Conservation (phyloP, 2,797 vertebrate genomes). For the Enteromius thamalakanensis region DNA sequence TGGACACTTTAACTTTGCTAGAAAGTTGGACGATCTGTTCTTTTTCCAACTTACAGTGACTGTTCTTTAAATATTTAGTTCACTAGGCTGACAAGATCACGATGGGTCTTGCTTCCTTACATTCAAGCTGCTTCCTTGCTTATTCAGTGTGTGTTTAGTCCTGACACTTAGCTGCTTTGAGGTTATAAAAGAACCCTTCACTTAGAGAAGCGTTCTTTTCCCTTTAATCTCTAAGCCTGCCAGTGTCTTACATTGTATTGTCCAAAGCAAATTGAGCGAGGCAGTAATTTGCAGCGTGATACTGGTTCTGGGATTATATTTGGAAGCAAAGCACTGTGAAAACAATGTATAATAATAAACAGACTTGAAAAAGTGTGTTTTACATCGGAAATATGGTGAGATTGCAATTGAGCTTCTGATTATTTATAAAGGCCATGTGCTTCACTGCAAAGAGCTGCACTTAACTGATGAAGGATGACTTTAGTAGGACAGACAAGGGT, state of each 20-base stretch:
- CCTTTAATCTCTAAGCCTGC: neutral
- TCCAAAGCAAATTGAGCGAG: constrained; percentile 21
- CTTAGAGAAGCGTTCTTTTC: neutral
- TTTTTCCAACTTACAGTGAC: constrained; percentile 2
- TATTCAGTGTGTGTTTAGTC: constrained; percentile 17
- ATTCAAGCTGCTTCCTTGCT: constrained; percentile 22
- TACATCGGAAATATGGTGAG: constrained; percentile 33
- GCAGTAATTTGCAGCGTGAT: constrained; percentile 18
- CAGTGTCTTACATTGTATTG: constrained; percentile 3
- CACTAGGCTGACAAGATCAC: neutral
- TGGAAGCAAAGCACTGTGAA: constrained; percentile 22
- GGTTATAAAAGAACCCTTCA: constrained; percentile 6
- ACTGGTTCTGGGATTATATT: constrained; percentile 16
- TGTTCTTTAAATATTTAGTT: constrained; percentile 25
- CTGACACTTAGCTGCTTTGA: constrained; percentile 13
- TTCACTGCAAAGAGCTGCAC: constrained; percentile 5
- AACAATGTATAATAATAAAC: constrained; percentile 40
- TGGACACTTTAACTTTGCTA: neutral
- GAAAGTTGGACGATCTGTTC: constrained; percentile 3
- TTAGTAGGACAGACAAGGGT: constrained; percentile 32
- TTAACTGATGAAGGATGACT: constrained; percentile 7
- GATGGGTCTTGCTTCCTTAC: constrained; percentile 14
- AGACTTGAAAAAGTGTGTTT: neutral
- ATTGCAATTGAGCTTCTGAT: neutral
- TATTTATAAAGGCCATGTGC: constrained; percentile 38